phyloP scores from a whole-genome alignment of 1,140 invertebrate species.

The Calliopsis andreniformis region DNA sequence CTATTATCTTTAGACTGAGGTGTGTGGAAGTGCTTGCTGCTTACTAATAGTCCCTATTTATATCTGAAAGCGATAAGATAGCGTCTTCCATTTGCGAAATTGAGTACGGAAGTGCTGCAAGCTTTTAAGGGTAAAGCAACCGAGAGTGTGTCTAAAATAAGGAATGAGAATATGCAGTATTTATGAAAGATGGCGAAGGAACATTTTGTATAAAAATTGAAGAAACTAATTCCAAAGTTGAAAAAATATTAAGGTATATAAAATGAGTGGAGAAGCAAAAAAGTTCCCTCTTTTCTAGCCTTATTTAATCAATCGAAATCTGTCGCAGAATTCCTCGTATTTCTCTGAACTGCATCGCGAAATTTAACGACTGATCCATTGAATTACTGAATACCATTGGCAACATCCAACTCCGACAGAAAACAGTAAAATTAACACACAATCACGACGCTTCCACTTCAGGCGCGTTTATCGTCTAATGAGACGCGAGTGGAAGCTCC shows the following conservation, averaged over 20 bases:
- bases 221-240: conserved; percentile 18
- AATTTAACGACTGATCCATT: too few relatives aligned
- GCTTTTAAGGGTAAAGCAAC: not conserved
- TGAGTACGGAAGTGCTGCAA: not conserved
- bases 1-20: too few relatives aligned
- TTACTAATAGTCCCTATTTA: too few relatives aligned
- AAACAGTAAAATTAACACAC: conserved; percentile 24
- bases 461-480: conserved; percentile 39
- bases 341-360: too few relatives aligned
- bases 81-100: not conserved
- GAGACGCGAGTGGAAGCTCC: conserved; percentile 36
- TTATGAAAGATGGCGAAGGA: not conserved
- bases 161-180: not conserved
- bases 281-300: too few relatives aligned
- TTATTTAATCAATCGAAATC: too few relatives aligned
- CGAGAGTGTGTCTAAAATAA: not conserved
- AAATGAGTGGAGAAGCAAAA: too few relatives aligned
- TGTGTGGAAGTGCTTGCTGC: too few relatives aligned
- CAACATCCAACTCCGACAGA: not conserved
- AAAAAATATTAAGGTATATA: conserved; percentile 18
- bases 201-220: not conserved
- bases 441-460: conserved; percentile 11
- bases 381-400: too few relatives aligned
- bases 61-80: not conserved
- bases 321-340: too few relatives aligned